Conservation (phyloP, 1,140 invertebrate species). For the Neomicropteryx cornuta region DNA sequence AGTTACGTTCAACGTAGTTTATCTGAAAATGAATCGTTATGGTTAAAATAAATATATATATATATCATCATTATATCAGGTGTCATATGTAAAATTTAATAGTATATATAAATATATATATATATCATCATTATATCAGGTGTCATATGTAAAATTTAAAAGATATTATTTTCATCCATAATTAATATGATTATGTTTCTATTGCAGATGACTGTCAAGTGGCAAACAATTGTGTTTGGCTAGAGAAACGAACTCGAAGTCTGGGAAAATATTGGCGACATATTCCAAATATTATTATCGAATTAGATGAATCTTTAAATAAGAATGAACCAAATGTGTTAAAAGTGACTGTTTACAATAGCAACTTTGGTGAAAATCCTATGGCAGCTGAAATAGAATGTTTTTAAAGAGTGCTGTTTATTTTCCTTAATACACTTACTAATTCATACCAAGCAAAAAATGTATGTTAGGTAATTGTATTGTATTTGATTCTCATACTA, state of each 20-base stretch:
- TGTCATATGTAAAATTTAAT: constrained; percentile 6
- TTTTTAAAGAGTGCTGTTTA: constrained; percentile 17
- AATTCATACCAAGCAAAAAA: background rate
- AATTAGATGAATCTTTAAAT: constrained; percentile 17
- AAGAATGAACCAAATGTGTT: constrained; percentile 10
- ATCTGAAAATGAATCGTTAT: no score
- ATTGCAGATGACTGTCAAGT: constrained; percentile 8
- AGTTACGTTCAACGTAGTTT: no score
- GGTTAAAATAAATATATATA: background rate
- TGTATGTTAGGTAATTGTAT: background rate
- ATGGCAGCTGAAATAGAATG: constrained; percentile 17
- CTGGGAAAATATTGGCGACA: constrained; percentile 41
- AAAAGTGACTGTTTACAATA: constrained; percentile 16
- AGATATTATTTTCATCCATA: constrained; percentile 7
- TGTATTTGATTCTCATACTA: no score
- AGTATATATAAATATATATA: background rate
- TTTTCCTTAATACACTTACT: constrained; percentile 12
- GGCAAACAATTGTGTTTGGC: constrained; percentile 12
- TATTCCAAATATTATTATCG: constrained; percentile 30
- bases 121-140: background rate
- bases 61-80: constrained; percentile 10
- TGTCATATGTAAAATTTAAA: background rate
- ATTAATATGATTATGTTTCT: constrained; percentile 21
- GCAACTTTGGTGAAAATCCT: constrained; percentile 11
- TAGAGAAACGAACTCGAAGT: constrained; percentile 27